Base-by-base conservation (phyloP, 2,797 vertebrate species). In the Coccyzus lansbergi region DNA sequence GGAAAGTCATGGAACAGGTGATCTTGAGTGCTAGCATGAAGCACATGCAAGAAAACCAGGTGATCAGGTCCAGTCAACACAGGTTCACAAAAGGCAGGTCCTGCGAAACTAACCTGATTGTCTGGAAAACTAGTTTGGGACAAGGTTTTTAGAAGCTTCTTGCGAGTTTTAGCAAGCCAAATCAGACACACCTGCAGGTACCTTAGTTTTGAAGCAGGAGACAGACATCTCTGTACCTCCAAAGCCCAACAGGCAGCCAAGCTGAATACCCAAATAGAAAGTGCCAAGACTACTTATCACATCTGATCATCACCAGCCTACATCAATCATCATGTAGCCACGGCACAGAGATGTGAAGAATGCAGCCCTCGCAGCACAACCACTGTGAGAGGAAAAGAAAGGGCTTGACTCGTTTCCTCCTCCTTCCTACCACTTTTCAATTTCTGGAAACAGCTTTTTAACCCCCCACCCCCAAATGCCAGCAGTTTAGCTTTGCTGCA, bases 181-280 rank as follows among this genome's bases (percentile, higher is more conserved):
- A 40, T 2, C 25, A 10, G 62, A 92, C 58, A 33, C 70, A 49
- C 31, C 82, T 86, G 72, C 70, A 76, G 82, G 67, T 77, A 76
- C 65, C 5, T 21, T 21, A 58, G 22, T 26, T 79, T 40, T 86
- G 87, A 70, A 85, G 56, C 15, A 81, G 82, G 40, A 78, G 65
- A 71, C 29, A 89, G 40, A 46, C 84, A 81, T 55, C 83, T 65
- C 76, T 25, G 26, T 29, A 63, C 28, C 77, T 93, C 74, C 40
- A n/a, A 42, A 56, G 36, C 21, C 79, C 53, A 26, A 15, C 2
- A 65, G 68, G 86, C 96, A 95, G 88, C 79, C 65, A 58, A 74
- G 94, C 83, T 91, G 86, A 94, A 90, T 81, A 68, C 71, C 78
- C 64, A 74, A 64, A 94, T 46, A 68, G 56, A 78, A 94, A 91